Evolutionary conservation across 1,140 invertebrate species (phyloP), one percentile per base, ranked within the genome.

Genomic region (Eriocheir sinensis): DNA sequence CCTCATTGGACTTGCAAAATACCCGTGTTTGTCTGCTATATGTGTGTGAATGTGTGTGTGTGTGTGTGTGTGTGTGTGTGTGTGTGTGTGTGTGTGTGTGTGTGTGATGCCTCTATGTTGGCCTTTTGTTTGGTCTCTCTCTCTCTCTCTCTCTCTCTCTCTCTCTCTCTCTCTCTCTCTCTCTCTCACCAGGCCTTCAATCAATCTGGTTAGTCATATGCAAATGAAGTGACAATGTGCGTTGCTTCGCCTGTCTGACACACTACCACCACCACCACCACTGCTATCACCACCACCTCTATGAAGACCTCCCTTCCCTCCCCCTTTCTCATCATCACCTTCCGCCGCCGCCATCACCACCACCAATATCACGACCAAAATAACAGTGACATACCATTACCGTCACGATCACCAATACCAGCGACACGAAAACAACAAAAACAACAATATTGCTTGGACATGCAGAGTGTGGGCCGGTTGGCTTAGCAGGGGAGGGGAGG

Each of bases 171-270:
- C 60, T 72, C 60, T n/a, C 60, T 72, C 8, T n/a, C 60, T 72
- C 60, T n/a, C 60, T 72, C 60, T 72, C 60, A n/a, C 60, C n/a
- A n/a, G 60, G 21, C 60, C 17, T n/a, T 72, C 60, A 72, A 72
- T 72, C 60, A 72, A 72, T 72, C 60, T 72, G 60, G 60, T 72
- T 72, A 72, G 60, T 72, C 60, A 21, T 72, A 72, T 72, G 60
- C 60, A 72, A 72, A 72, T 72, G 6, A 72, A n/a, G 6, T 72
- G 60, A 72, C 27, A n/a, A 0, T n/a, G 60, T 72, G 60, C 27
- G 60, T n/a, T 72, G 60, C 21, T 21, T 72, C 60, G 60, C 21
- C 27, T 72, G 60, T n/a, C 60, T 72, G 60, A 72, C 60, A 72
- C 60, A 72, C 12, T 21, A 86, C 34, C 40, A 86, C 83, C 40